phyloP scores from a whole-genome alignment of 2,797 vertebrate genomes.

The Chaetodon trifasciatus region DNA sequence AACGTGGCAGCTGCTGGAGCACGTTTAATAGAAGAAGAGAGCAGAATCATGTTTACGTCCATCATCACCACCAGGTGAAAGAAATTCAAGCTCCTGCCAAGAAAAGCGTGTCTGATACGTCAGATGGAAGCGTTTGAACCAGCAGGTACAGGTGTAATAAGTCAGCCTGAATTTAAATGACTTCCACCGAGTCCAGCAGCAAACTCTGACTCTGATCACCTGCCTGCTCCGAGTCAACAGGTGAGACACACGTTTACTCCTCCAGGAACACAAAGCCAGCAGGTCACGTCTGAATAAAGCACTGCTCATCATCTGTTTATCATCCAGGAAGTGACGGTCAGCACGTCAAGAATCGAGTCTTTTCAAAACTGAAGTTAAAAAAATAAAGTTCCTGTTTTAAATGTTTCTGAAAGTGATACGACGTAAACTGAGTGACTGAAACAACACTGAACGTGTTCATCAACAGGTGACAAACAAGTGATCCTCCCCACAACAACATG shows the following conservation, averaged over 20 bases:
- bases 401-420: background rate
- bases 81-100: background rate
- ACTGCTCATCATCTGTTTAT: background rate
- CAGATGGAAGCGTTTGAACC: background rate
- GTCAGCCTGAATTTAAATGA: background rate
- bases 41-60: too few species aligned
- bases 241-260: background rate
- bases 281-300: background rate
- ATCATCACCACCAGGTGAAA: too few species aligned
- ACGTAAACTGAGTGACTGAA: too few species aligned
- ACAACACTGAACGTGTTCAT: background rate
- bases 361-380: background rate
- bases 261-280: accelerated
- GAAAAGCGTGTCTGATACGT: too few species aligned
- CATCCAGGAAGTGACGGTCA: background rate
- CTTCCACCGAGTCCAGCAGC: background rate
- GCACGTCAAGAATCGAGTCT: too few species aligned
- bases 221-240: background rate
- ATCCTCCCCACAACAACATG: background rate
- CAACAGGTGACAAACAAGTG: background rate
- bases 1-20: too few species aligned
- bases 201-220: too few species aligned
- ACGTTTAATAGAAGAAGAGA: too few species aligned
- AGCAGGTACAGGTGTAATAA: background rate
- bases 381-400: background rate